Base-by-base conservation (phyloP, 2,113 vertebrate genomes). In the Vireo altiloquus region DNA sequence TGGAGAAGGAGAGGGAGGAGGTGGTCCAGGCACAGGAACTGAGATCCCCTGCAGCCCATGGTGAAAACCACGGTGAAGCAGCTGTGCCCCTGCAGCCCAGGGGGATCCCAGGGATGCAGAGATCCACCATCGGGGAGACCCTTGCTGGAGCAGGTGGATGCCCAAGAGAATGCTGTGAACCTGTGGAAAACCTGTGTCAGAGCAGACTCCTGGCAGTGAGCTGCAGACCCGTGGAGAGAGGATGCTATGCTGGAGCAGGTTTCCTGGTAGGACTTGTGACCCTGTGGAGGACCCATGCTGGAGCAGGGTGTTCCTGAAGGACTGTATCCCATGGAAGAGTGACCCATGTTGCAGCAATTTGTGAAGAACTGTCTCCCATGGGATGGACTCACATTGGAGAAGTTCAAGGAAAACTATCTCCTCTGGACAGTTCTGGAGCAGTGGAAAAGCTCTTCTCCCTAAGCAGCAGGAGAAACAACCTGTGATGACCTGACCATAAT, bases 1-100 rank as follows among this genome's bases (percentile, higher is more conserved):
- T 2, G 33, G 33, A 60, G 33, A 7, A n/a, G 52, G 42, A 27
- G 22, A 13, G 7, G 9, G 9, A 44, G 17, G 27, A 15, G 7
- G 2, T 18, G 17, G 4, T 68, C 22, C 27, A 37, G 61, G 27
- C 2, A 0, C 18, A 22, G 33, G 25, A 37, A 0, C 14, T 33
- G 37, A 60, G 46, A 60, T 44, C 6, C 11, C 4, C 31, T 59
- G 15, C 21, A 52, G 25, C 21, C 31, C 11, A 11, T 18, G 61
- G 13, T 39, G 59, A 14, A 64, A 39, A 22, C n/a, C 22, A 15
- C 2, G 22, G 27, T 49, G 70, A 42, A 47, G 31, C 16, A 66
- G 31, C 13, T 20, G 8, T n/a, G 13, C 27, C 31, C 16, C 31
- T 21, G 70, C 25, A 42, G 25, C 7, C 46, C 27, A 10, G 17